phyloP scores from a whole-genome alignment of 2,797 vertebrate genomes.

The Enteromius treurensis region DNA sequence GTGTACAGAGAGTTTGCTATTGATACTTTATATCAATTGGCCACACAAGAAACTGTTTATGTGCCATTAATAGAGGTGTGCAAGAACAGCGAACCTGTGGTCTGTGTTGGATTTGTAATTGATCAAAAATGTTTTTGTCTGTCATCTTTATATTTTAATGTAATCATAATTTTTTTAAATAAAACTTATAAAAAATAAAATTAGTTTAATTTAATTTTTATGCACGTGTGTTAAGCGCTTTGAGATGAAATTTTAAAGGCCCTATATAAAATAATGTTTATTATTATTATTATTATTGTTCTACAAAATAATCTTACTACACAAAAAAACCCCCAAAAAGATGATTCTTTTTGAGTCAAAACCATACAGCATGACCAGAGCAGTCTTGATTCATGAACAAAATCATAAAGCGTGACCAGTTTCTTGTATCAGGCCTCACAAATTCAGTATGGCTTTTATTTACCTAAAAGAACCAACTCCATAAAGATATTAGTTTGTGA shows the following conservation, averaged over 20 bases:
- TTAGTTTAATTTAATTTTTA: too few relatives aligned
- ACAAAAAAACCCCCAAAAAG: too few relatives aligned
- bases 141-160: not conserved
- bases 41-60: slow-evolving; percentile 32
- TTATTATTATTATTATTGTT: too few relatives aligned
- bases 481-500: not conserved
- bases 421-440: not conserved
- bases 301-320: not conserved
- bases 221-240: too few relatives aligned
- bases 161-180: too few relatives aligned
- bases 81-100: not conserved
- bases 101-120: not conserved
- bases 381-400: too few relatives aligned
- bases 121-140: not conserved
- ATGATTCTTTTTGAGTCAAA: too few relatives aligned
- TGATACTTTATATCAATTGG: slow-evolving; percentile 9
- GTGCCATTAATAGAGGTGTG: slow-evolving; percentile 7
- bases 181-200: too few relatives aligned
- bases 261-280: too few relatives aligned
- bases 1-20: slow-evolving; percentile 16
- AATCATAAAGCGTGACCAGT: not conserved
- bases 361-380: too few relatives aligned
- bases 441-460: not conserved
- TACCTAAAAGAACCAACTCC: not conserved
- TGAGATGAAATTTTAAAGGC: too few relatives aligned